Base-by-base conservation (phyloP, 2,113 vertebrate species). In the Sceloporus undulatus region DNA sequence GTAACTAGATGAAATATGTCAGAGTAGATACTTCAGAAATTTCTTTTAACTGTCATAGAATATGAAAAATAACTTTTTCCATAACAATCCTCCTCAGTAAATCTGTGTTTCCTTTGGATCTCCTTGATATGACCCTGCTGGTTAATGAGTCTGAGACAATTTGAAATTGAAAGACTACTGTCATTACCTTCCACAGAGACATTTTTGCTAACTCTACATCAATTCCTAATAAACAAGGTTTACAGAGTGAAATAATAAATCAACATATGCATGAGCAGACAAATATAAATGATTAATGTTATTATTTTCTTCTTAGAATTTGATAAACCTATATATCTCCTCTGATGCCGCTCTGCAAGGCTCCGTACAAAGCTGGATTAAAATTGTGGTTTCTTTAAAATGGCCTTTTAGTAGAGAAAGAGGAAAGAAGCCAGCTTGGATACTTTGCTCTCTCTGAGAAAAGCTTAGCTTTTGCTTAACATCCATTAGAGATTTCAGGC, bases 81-180 rank as follows among this genome's bases (percentile, higher is more conserved):
- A 75, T 16, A 52, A 86, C 82, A 65, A 13, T 85, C 7, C 54
- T 56, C 3, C 65, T 86, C 81, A 91, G 29, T 87, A 91, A 85
- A 90, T 87, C 27, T 40, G 70, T 38, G 71, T 85, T 93, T 91
- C 11, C 84, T 71, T n/a, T 34, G 56, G n/a, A 54, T 87, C 79
- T 90, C 70, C 38, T 54, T 84, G 83, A 54, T 76, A 52, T 83
- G 85, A 83, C 89, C 89, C 85, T 73, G 74, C 52, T 83, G 79
- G 65, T 87, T 90, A 87, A 87, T 83, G 80, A 65, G 52, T 29
- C 71, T 13, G 34, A 83, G 85, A 86, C 87, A 88, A 92, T 90
- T 91, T 87, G 87, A 91, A 94, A 86, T 83, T 88, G 87, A 82
- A 89, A 85, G 62, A 80, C 59, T 81, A 85, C 65, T 21, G 54